Percentiles rank a stretch among this genome's conserved stretches.
Evolutionary conservation across 2,113 vertebrate species (phyloP).

Genomic region (Verasper variegatus): DNA sequence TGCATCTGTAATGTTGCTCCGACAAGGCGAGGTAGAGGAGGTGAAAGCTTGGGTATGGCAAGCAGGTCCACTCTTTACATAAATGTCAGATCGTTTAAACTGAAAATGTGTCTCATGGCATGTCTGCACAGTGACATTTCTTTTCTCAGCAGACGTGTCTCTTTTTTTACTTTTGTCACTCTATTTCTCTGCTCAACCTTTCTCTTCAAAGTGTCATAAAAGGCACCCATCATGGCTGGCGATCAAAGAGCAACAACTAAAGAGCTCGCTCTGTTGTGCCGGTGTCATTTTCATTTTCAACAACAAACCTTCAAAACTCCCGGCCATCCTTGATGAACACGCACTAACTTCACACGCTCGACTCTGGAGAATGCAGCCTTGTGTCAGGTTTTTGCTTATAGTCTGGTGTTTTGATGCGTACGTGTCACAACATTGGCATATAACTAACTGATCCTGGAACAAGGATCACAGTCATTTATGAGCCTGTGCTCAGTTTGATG

Average conservation of each 20-base stretch:
- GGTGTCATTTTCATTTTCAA: conserved; percentile 64
- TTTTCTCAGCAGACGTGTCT: conserved; percentile 10
- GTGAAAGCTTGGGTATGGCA: neutral
- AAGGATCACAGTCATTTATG: conserved; percentile 15
- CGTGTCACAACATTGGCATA: neutral
- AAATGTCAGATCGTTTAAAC: neutral
- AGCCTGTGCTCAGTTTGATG: neutral
- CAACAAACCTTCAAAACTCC: conserved; percentile 53
- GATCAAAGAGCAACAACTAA: conserved; percentile 70
- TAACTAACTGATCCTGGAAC: neutral
- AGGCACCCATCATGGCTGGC: conserved; percentile 54
- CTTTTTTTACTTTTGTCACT: conserved; percentile 26
- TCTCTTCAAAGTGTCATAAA: conserved; percentile 72
- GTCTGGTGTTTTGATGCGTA: neutral
- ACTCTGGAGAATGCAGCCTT: conserved; percentile 9
- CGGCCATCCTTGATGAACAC: conserved; percentile 45
- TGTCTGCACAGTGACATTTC: conserved; percentile 61
- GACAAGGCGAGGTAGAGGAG: neutral
- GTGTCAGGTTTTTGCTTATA: conserved; percentile 4
- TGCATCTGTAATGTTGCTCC: conserved; percentile 29
- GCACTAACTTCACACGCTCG: neutral
- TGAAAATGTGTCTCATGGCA: conserved; percentile 3
- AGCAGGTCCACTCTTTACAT: neutral
- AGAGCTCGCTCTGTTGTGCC: conserved; percentile 56
- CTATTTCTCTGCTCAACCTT: conserved; percentile 59